Base-by-base conservation (phyloP, 2,888 invertebrate genomes). In the Clitarchus hookeri region DNA sequence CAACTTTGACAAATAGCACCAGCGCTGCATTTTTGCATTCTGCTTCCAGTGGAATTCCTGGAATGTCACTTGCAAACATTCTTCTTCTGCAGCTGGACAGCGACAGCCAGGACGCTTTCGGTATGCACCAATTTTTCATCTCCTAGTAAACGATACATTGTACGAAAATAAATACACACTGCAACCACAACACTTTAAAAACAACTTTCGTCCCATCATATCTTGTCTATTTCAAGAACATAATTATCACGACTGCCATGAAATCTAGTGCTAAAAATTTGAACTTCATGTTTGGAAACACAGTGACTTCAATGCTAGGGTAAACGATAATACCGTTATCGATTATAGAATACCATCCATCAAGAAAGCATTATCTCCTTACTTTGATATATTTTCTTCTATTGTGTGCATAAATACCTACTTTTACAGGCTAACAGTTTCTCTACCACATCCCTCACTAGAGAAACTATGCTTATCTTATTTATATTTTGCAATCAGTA, bases 21-120 rank as follows among this genome's bases (percentile, higher is more conserved):
- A 65, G 8, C n/a, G 16, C 65, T 9, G 65, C 65, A 65, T 65
- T 65, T 65, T 65, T 65, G 65, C 65, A 65, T 65, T 65, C 65
- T 65, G 65, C 85, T 85, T 85, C 26, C 83, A 26, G 26, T 78
- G 85, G 85, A 85, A 85, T 85, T 83, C 54, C 83, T 77, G 85
- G 85, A 85, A 85, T 85, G 83, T 84, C 48, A n/a, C 13, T 36
- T 65, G 44, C 78, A 85, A 48, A 79, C 78, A 79, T 25, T 13
- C 65, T 3, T 23, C 13, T 65, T 65, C 16, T 65, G 19, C 19
- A 23, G 65, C 65, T 65, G 65, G 16, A 65, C n/a, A 23, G 65
- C 1, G 16, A 65, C 8, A 65, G 19, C n/a, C 65, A 65, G 16
- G 16, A 2, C 65, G n/a, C 65, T 65, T 65, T 65, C n/a, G 16